Percentiles rank a stretch among this genome's conserved stretches.
Conservation (phyloP, 35 echinoderm and acorn worm genomes). For the Heliocidaris erythrogramma region DNA sequence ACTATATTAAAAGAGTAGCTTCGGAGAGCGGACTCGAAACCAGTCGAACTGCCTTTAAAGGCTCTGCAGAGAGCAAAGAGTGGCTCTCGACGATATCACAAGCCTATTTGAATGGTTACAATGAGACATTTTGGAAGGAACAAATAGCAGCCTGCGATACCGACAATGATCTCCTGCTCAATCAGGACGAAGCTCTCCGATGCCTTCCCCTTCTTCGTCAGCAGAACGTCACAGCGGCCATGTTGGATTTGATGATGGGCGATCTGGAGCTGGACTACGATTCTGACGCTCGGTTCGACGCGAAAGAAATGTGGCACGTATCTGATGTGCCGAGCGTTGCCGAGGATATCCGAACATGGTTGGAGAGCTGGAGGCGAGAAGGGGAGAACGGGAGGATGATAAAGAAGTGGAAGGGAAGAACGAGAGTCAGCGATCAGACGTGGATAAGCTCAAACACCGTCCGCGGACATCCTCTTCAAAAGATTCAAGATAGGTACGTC, state of each 20-base stretch:
- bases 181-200: background rate
- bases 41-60: constrained; percentile 32
- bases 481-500: background rate
- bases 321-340: background rate
- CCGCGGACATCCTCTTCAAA: background rate
- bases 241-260: background rate
- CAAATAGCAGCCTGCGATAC: background rate
- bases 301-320: background rate
- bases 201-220: background rate
- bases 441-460: background rate
- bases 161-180: background rate
- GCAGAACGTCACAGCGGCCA: background rate
- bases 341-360: constrained; percentile 10
- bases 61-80: background rate
- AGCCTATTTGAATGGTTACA: background rate
- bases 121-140: constrained; percentile 18
- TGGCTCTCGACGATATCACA: background rate
- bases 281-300: constrained; percentile 4
- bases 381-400: background rate
- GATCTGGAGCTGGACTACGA: constrained; percentile 11
- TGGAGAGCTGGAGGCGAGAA: background rate
- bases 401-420: background rate
- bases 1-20: constrained; percentile 58
- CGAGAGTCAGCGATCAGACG: background rate
- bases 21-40: background rate